Evolutionary conservation across 2,113 vertebrate genomes (phyloP).

Genomic region (Carlito syrichta): DNA sequence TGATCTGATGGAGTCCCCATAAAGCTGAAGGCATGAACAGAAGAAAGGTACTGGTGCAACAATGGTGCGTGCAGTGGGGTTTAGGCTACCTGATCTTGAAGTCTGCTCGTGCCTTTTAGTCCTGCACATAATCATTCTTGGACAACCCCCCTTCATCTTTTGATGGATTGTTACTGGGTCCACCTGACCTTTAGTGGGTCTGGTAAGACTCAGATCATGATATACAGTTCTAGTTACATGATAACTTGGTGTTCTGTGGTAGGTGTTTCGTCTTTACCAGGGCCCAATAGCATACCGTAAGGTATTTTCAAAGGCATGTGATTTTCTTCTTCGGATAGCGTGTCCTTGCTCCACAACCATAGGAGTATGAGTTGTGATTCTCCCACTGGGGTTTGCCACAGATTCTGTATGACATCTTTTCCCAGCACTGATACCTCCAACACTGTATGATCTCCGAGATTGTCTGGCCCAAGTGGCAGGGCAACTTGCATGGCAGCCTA

Average conservation of each 20-base stretch:
- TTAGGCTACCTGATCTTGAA: neutral
- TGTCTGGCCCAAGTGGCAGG: neutral
- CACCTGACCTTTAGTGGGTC: neutral
- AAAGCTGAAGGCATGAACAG: neutral
- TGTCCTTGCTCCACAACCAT: neutral
- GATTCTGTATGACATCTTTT: neutral
- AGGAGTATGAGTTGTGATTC: neutral
- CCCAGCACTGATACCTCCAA: neutral
- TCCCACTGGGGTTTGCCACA: neutral
- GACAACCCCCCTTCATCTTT: neutral
- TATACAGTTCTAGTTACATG: neutral
- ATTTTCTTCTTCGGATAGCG: neutral
- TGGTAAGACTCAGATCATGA: neutral
- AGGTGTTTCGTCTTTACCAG: neutral
- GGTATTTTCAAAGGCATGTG: neutral
- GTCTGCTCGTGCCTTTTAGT: neutral
- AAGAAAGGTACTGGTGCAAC: neutral
- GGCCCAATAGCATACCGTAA: neutral
- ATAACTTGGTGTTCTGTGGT: neutral
- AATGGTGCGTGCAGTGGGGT: fast-evolving
- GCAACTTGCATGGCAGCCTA: neutral
- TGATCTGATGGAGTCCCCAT: neutral
- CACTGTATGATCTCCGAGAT: neutral
- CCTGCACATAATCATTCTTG: neutral
- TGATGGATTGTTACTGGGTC: neutral